Percentiles rank a stretch among this genome's conserved stretches.
phyloP scores from a whole-genome alignment of 2,797 vertebrate genomes.

The Podarcis lilfordi region DNA sequence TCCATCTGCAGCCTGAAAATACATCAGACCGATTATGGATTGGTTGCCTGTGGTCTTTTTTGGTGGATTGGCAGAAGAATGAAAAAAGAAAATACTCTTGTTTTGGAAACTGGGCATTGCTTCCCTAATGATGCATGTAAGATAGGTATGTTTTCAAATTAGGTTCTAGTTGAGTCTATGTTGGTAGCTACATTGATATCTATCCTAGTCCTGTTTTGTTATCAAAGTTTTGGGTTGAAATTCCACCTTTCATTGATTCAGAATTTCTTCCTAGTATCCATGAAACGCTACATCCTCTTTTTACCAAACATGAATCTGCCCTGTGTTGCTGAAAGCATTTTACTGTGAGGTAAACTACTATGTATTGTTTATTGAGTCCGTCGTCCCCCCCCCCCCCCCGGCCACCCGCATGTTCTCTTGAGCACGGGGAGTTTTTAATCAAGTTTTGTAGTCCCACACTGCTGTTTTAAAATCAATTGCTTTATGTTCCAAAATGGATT shows the following conservation, averaged over 20 bases:
- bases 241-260: background rate
- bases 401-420: background rate
- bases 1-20: background rate
- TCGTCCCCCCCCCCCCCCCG: no score
- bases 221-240: background rate
- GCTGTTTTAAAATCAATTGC: slow-evolving; percentile 35
- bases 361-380: background rate
- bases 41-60: background rate
- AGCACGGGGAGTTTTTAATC: slow-evolving; percentile 29
- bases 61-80: background rate
- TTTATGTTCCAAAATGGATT: slow-evolving; percentile 29
- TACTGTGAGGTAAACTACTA: slow-evolving; percentile 3
- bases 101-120: background rate
- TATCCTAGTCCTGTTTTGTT: background rate
- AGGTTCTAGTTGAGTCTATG: background rate
- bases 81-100: background rate
- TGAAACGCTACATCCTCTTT: background rate
- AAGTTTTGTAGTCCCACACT: slow-evolving; percentile 7
- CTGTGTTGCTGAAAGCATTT: background rate
- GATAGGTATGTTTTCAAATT: background rate
- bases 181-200: background rate
- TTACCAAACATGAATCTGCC: background rate
- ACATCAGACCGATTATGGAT: background rate
- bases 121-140: background rate
- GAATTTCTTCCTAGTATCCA: background rate